A percentile compares a stretch with the other conserved stretches of the same genome.
phyloP scores from a whole-genome alignment of 2,888 invertebrate genomes.

The Rhagonycha lutea region DNA sequence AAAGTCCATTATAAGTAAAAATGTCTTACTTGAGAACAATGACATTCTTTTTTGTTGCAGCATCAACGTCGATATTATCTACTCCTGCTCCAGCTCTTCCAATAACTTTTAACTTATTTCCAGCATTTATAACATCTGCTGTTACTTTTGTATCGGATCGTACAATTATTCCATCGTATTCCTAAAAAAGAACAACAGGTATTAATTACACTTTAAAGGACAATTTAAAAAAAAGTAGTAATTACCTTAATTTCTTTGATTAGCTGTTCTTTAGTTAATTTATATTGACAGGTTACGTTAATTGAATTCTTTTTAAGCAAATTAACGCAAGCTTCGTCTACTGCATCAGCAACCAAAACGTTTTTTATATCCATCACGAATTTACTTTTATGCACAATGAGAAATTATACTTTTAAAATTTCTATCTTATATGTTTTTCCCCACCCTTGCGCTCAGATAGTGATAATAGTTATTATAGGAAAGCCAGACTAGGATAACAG shows the following conservation, averaged over 20 bases:
- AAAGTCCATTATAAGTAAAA: neutral
- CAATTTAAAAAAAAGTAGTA: neutral
- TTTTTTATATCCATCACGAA: conserved; percentile 65
- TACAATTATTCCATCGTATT: conserved; percentile 88
- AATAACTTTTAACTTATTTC: conserved; percentile 79
- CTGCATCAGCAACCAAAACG: conserved; percentile 91
- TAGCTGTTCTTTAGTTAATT: conserved; percentile 78
- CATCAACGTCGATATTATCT: conserved; percentile 92
- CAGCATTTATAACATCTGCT: conserved; percentile 78
- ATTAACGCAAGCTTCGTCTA: conserved; percentile 83
- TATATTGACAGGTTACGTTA: conserved; percentile 77
- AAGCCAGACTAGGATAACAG: neutral
- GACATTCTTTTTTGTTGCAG: conserved; percentile 82
- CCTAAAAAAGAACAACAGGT: conserved; percentile 60
- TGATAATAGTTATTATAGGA: neutral
- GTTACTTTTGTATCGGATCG: conserved; percentile 95
- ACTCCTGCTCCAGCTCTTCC: conserved; percentile 98
- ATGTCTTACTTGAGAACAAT: conserved; percentile 89
- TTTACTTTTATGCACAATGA: neutral
- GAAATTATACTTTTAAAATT: neutral
- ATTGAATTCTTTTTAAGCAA: conserved; percentile 79
- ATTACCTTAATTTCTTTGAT: conserved; percentile 81
- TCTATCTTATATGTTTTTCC: neutral
- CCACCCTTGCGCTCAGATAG: neutral
- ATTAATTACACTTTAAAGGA: neutral